Evolutionary conservation across 2,888 invertebrate genomes (phyloP).

Genomic region (Pristionchus mayeri): DNA sequence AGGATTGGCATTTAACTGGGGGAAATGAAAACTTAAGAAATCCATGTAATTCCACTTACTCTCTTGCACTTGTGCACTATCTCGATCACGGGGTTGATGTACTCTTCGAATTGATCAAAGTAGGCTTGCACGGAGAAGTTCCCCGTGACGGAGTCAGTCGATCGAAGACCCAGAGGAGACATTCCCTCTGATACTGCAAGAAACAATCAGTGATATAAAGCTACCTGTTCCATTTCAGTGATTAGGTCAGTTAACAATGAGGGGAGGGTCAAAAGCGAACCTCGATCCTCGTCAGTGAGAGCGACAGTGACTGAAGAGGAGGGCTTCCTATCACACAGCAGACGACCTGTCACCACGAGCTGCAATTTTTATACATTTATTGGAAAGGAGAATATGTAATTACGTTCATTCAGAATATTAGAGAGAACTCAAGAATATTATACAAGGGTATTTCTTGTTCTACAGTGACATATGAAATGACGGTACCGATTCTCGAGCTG

Average conservation of each 20-base stretch:
- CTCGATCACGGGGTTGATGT: conserved; percentile 31
- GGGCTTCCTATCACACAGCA: background rate
- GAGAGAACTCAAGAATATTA: background rate
- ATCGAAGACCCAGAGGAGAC: background rate
- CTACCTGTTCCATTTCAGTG: background rate
- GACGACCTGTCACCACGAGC: conserved; percentile 10
- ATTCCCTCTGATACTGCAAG: background rate
- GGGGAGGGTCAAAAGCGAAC: too few relatives aligned
- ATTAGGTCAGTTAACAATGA: background rate
- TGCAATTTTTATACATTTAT: background rate
- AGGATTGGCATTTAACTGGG: background rate
- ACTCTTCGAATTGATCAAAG: background rate
- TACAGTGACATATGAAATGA: background rate
- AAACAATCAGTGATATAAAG: background rate
- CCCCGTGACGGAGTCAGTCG: conserved; percentile 2
- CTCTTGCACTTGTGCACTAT: conserved; percentile 38
- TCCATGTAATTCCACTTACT: background rate
- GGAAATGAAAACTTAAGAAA: background rate
- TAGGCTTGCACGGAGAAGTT: background rate
- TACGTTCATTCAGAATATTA: background rate
- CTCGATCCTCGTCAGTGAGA: conserved; percentile 38
- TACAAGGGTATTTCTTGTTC: background rate
- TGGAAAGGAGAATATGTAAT: background rate
- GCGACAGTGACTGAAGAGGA: conserved; percentile 6
- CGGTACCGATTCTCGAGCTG: background rate